phyloP scores from a whole-genome alignment of 30 jellyfish, hydroid and myxozoan genomes.

The Turritopsis rubra region DNA sequence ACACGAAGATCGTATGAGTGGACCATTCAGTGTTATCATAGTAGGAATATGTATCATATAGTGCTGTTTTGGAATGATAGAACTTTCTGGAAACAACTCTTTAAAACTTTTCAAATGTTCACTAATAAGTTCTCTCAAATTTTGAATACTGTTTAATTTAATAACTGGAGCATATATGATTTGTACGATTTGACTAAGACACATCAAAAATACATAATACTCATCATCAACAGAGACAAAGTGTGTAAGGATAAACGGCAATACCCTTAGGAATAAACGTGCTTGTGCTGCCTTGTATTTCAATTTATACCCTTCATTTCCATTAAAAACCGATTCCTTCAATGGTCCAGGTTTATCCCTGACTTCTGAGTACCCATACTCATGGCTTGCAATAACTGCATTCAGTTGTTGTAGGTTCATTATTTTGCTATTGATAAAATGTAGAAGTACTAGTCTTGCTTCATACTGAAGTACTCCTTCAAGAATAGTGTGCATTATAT shows the following conservation, averaged over 20 bases:
- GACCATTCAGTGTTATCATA: conserved; percentile 27
- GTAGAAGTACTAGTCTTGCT: not conserved
- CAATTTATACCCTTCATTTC: conserved; percentile 31
- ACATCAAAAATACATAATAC: conserved; percentile 15
- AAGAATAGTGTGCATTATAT: conserved; percentile 36
- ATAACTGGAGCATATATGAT: conserved; percentile 36
- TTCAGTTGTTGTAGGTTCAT: conserved; percentile 14
- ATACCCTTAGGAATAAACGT: conserved; percentile 23
- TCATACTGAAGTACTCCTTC: conserved; percentile 42
- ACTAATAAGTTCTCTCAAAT: conserved; percentile 15
- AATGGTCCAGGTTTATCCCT: conserved; percentile 47
- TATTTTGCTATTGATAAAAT: not conserved
- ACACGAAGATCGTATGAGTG: conserved; percentile 44
- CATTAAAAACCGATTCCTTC: conserved; percentile 28
- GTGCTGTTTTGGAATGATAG: conserved; percentile 41
- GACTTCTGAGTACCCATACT: conserved; percentile 30
- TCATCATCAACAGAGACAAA: conserved; percentile 5
- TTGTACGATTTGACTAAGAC: conserved; percentile 21
- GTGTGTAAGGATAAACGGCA: conserved; percentile 28
- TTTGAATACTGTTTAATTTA: conserved; percentile 14
- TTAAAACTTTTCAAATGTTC: conserved; percentile 26
- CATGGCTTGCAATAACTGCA: conserved; percentile 25
- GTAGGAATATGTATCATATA: conserved; percentile 39
- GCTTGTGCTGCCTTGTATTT: conserved; percentile 44
- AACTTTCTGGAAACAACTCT: conserved; percentile 24